Conservation (phyloP, 2,797 vertebrate genomes). For the Labroides dimidiatus region DNA sequence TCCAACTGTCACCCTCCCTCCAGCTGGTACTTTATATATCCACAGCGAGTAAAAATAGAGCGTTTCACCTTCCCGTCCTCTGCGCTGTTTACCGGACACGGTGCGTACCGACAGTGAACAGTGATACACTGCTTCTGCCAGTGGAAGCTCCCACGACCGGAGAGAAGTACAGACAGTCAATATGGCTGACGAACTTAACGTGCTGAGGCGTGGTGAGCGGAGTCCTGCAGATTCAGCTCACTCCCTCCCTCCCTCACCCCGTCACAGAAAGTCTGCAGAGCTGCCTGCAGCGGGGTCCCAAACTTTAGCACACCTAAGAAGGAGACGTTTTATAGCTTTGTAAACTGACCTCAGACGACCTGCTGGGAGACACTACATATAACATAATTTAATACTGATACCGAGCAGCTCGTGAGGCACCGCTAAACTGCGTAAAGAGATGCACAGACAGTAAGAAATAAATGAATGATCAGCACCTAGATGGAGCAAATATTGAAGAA, state of each 20-base stretch:
- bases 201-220: slow-evolving; percentile 68
- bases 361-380: slow-evolving; percentile 11
- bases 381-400: not conserved
- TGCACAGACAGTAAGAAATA: too few relatives aligned
- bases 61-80: slow-evolving; percentile 44
- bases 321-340: not conserved
- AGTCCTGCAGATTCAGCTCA: slow-evolving; percentile 63
- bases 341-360: not conserved
- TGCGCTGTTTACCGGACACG: slow-evolving; percentile 47
- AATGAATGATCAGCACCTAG: too few relatives aligned
- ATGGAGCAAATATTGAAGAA: too few relatives aligned
- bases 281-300: slow-evolving; percentile 14
- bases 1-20: slow-evolving; percentile 55
- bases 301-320: slow-evolving; percentile 24
- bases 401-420: not conserved
- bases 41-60: slow-evolving; percentile 67
- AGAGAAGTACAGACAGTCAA: slow-evolving; percentile 63
- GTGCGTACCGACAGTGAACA: slow-evolving; percentile 16
- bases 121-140: slow-evolving; percentile 6
- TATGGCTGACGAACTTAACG: slow-evolving; percentile 75
- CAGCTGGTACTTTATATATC: slow-evolving; percentile 64
- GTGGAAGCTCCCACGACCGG: slow-evolving; percentile 41
- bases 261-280: slow-evolving; percentile 42
- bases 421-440: not conserved
- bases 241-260: slow-evolving; percentile 31